Percentiles rank a stretch among this genome's conserved stretches.
These are phyloP conservation scores for Enteromius trimaculatus DNA, from an alignment of 2,797 vertebrate species.

Conservation along the genomic window DNA sequence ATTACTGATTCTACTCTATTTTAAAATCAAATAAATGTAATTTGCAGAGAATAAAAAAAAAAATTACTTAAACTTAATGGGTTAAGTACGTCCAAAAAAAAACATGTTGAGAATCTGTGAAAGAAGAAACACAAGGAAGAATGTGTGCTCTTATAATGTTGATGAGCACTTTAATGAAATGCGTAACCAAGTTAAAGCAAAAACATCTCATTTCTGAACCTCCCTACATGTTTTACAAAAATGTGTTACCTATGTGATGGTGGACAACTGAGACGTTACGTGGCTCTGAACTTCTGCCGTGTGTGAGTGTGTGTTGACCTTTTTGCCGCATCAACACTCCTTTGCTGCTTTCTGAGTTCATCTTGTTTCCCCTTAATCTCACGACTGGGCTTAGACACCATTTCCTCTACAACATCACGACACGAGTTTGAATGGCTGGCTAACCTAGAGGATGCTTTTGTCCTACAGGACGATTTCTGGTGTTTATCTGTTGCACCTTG, in stretches of 20 bases:
- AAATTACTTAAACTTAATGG: too few species aligned
- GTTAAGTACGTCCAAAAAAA: too few species aligned
- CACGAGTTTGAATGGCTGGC: slow-evolving; percentile 23
- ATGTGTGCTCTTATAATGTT: neutral
- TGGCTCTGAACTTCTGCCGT: slow-evolving; percentile 34
- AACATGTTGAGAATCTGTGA: too few species aligned
- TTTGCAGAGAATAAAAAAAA: too few species aligned
- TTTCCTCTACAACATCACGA: slow-evolving; percentile 27
- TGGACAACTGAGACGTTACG: slow-evolving; percentile 19
- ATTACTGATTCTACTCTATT: too few species aligned
- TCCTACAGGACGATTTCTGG: slow-evolving; percentile 6
- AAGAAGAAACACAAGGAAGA: neutral
- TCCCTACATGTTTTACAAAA: neutral
- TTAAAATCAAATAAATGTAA: too few species aligned
- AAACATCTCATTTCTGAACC: neutral
- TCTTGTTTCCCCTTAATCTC: slow-evolving; percentile 27
- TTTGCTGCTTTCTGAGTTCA: slow-evolving; percentile 32
- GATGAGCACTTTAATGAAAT: neutral
- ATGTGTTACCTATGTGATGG: neutral
- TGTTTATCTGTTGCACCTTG: slow-evolving; percentile 22
- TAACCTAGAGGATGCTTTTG: slow-evolving; percentile 20
- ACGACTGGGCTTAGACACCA: neutral
- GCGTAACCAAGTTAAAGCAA: neutral
- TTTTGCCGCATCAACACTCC: neutral
- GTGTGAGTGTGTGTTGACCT: slow-evolving; percentile 12